Evolutionary conservation across 1,140 invertebrate genomes (phyloP).

Genomic region (Ostrea edulis): DNA sequence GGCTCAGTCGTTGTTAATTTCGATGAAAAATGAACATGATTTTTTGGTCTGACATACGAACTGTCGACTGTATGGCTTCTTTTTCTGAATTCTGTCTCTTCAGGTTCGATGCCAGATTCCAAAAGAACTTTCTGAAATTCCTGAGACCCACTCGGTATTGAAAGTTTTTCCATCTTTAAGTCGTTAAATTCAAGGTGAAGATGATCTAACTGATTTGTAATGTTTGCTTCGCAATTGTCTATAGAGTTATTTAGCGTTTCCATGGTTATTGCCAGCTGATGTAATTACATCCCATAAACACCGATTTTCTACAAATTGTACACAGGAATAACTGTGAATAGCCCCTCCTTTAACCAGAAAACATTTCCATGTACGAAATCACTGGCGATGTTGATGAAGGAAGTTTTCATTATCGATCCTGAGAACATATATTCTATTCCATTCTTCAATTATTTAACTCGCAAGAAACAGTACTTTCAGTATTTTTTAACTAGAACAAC

Average conservation of each 20-base stretch:
- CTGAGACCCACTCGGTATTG: constrained; percentile 30
- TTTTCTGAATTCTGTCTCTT: neutral
- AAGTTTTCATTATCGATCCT: neutral
- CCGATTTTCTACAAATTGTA: neutral
- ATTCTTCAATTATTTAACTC: neutral
- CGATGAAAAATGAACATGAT: constrained; percentile 32
- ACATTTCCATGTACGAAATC: constrained; percentile 13
- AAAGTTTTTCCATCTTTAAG: neutral
- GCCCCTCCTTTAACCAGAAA: neutral
- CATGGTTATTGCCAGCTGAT: constrained; percentile 33
- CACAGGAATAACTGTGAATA: neutral
- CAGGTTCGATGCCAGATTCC: neutral
- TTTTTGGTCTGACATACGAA: neutral
- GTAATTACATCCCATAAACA: constrained; percentile 7
- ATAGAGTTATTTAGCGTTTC: constrained; percentile 28
- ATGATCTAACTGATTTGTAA: constrained; percentile 18
- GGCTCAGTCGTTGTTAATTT: constrained; percentile 21
- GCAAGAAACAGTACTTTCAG: neutral
- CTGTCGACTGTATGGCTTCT: constrained; percentile 36
- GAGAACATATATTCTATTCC: neutral
- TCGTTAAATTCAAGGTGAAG: constrained; percentile 17
- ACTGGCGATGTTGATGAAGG: constrained; percentile 9
- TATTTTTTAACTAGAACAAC: neutral
- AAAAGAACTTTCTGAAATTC: constrained; percentile 8
- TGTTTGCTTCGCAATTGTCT: constrained; percentile 21